Evolutionary conservation across 1,140 invertebrate species (phyloP).

Genomic region (Streblospio benedicti): DNA sequence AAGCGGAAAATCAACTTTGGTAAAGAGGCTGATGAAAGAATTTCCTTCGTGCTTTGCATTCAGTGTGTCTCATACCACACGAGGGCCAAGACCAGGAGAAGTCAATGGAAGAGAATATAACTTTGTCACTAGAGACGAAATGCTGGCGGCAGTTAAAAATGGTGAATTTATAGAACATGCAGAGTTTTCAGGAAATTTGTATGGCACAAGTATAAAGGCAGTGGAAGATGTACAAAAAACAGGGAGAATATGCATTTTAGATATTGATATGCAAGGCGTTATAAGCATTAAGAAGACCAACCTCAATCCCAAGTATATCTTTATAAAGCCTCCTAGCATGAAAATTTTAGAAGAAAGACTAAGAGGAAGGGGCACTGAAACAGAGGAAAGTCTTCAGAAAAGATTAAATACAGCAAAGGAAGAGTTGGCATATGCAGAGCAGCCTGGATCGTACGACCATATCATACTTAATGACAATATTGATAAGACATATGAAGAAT

Average conservation of each 20-base stretch:
- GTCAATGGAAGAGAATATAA: conserved; percentile 68
- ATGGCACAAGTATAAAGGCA: conserved; percentile 88
- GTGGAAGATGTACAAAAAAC: conserved; percentile 68
- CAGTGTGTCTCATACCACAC: conserved; percentile 73
- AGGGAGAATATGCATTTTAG: conserved; percentile 85
- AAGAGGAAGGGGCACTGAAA: conserved; percentile 70
- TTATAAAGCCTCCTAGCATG: conserved; percentile 86
- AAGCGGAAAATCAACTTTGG: conserved; percentile 86
- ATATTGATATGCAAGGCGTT: conserved; percentile 95
- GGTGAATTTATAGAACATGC: conserved; percentile 90
- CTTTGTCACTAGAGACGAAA: conserved; percentile 67
- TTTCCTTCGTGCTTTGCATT: conserved; percentile 82
- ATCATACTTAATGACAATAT: too few species aligned
- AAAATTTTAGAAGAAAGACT: conserved; percentile 62
- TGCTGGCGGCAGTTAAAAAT: conserved; percentile 66
- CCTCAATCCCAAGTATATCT: conserved; percentile 75
- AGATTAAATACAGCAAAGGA: conserved; percentile 62
- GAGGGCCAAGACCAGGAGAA: conserved; percentile 51
- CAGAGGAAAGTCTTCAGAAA: conserved; percentile 66
- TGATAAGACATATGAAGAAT: too few species aligned
- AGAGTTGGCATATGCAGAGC: conserved; percentile 72
- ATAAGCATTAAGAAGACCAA: conserved; percentile 78
- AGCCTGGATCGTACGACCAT: not conserved
- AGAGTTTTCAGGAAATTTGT: conserved; percentile 84
- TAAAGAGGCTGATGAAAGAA: conserved; percentile 75